Percentiles rank a stretch among this genome's conserved stretches.
Conservation (phyloP, 2,888 invertebrate genomes). For the Eupithecia tripunctaria region DNA sequence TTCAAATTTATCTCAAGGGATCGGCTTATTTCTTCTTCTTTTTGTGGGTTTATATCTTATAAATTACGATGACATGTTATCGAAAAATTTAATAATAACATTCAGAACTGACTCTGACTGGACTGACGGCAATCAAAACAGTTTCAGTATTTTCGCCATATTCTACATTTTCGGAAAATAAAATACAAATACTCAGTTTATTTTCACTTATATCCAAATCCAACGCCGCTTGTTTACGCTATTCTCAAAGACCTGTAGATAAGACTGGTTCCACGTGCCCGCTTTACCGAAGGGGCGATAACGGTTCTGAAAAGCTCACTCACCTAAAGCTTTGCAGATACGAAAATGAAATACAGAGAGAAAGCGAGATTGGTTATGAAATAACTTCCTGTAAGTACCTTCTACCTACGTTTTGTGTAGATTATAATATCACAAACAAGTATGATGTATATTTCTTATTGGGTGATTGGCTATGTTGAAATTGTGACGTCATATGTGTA, state of each 20-base stretch:
- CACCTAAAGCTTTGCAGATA: conserved; percentile 33
- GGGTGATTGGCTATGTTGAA: background rate
- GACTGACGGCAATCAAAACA: background rate
- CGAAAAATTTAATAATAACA: background rate
- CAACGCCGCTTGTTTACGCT: conserved; percentile 44
- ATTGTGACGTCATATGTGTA: background rate
- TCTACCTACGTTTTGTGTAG: background rate
- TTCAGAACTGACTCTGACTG: background rate
- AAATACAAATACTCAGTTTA: conserved; percentile 22
- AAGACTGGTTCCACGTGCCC: conserved; percentile 48
- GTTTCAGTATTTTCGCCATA: background rate
- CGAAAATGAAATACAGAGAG: conserved; percentile 23
- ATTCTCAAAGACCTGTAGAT: conserved; percentile 53
- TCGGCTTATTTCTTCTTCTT: conserved; percentile 39
- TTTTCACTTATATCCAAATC: conserved; percentile 48
- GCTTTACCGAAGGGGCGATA: conserved; percentile 41
- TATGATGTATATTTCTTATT: background rate
- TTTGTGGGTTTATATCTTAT: background rate
- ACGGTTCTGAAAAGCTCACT: conserved; percentile 39
- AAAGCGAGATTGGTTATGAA: background rate
- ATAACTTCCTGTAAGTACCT: background rate
- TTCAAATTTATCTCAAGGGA: conserved; percentile 68
- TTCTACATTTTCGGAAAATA: background rate
- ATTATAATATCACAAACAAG: background rate
- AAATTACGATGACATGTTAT: background rate